Conservation (phyloP, 2,888 invertebrate species). For the Dasysyrphus tricinctus region DNA sequence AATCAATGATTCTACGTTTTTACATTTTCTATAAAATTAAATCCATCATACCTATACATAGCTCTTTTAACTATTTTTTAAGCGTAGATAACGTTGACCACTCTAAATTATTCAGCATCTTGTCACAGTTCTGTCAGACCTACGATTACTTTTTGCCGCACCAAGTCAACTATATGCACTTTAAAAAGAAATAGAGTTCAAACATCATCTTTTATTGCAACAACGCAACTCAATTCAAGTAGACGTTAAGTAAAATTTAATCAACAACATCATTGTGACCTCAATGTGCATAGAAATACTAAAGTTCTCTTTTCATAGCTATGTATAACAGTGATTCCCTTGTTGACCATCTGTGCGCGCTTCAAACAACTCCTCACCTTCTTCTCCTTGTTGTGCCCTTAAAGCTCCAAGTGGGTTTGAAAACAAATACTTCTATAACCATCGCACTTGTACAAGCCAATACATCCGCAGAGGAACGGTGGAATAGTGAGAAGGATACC, state of each 20-base stretch:
- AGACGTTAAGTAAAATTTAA: constrained; percentile 60
- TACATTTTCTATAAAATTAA: no score
- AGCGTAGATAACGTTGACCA: no score
- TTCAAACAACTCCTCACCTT: background rate
- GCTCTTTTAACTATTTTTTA: no score
- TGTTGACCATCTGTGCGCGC: constrained; percentile 48
- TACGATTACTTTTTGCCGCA: constrained; percentile 13
- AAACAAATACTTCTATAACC: constrained; percentile 34
- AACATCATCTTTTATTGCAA: background rate
- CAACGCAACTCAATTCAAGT: constrained; percentile 20
- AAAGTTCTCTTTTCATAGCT: constrained; percentile 46
- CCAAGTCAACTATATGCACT: background rate
- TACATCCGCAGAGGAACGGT: constrained; percentile 20
- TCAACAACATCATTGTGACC: constrained; percentile 67
- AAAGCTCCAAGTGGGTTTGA: background rate
- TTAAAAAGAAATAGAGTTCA: background rate
- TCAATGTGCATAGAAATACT: constrained; percentile 47
- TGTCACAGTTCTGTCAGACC: constrained; percentile 7
- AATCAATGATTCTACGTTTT: no score
- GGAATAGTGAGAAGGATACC: constrained; percentile 7
- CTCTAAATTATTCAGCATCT: no score
- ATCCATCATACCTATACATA: no score
- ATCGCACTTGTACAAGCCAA: constrained; percentile 14
- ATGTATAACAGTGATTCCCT: background rate
- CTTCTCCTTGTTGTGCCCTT: background rate